These are phyloP conservation scores for Zaprionus tsacasi DNA, from an alignment of 1,140 invertebrate species.

Conservation along the genomic window DNA sequence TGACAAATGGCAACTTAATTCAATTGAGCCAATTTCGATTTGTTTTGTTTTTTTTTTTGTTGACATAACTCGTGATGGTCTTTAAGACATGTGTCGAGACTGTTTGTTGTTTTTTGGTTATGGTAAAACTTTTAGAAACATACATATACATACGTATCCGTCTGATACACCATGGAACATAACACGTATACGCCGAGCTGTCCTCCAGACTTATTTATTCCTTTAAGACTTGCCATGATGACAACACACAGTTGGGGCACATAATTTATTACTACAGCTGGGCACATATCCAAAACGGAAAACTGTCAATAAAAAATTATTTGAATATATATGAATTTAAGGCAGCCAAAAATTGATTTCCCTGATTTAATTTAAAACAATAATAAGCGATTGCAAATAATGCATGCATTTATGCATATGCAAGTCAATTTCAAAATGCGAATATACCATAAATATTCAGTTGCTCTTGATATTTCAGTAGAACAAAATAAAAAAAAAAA, in stretches of 20 bases:
- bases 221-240: constrained; percentile 5
- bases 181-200: constrained; percentile 33
- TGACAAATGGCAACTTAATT: constrained; percentile 64
- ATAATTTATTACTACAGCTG: constrained; percentile 61
- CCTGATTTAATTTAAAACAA: background rate
- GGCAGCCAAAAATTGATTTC: background rate
- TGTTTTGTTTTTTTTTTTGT: background rate
- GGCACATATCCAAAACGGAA: constrained; percentile 54
- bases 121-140: constrained; percentile 26
- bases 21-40: constrained; percentile 46
- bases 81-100: constrained; percentile 31
- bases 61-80: constrained; percentile 20
- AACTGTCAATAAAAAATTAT: constrained; percentile 56
- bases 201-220: constrained; percentile 21
- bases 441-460: constrained; percentile 11
- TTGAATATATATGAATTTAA: constrained; percentile 33
- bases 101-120: constrained; percentile 23
- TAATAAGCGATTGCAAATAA: background rate
- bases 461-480: constrained; percentile 45
- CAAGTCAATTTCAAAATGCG: background rate
- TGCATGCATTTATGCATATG: background rate
- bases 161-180: background rate
- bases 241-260: constrained; percentile 47
- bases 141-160: background rate
- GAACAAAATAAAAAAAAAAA: constrained; percentile 57